Evolutionary conservation across 1,140 invertebrate genomes (phyloP).

Genomic region (Ectropis grisescens): DNA sequence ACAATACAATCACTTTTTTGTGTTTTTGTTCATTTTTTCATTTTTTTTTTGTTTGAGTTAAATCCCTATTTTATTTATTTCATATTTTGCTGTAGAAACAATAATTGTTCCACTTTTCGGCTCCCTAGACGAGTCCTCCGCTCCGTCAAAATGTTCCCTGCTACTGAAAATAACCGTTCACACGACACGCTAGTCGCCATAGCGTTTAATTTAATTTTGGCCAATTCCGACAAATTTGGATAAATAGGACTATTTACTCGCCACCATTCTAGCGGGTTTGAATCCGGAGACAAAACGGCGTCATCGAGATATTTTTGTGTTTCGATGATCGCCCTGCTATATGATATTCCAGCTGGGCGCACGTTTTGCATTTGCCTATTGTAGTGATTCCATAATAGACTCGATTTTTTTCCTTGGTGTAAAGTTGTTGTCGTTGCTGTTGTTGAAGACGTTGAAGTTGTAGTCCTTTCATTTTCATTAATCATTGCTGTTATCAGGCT

Average conservation of each 20-base stretch:
- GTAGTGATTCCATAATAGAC: conserved; percentile 1
- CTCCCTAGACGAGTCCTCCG: conserved; percentile 7
- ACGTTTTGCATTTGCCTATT: conserved; percentile 2
- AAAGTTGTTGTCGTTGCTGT: too few species aligned
- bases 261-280: conserved; percentile 1
- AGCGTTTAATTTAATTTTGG: conserved; percentile 4
- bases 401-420: neutral
- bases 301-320: conserved; percentile 2
- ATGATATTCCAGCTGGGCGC: neutral
- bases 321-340: conserved; percentile 1
- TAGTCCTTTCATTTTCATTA: neutral
- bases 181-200: conserved; percentile 10
- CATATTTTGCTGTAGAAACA: conserved; percentile 2
- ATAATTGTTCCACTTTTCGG: conserved; percentile 8
- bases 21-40: too few species aligned
- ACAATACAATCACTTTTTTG: too few species aligned
- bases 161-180: conserved; percentile 9
- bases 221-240: conserved; percentile 3
- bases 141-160: conserved; percentile 8
- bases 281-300: neutral
- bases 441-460: neutral
- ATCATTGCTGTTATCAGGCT: neutral
- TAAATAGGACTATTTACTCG: neutral
- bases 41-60: too few species aligned
- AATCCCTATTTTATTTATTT: neutral